A percentile compares a stretch with the other conserved stretches of the same genome.
Conservation (phyloP, 2,113 vertebrate species). For the Hassar affinis region DNA sequence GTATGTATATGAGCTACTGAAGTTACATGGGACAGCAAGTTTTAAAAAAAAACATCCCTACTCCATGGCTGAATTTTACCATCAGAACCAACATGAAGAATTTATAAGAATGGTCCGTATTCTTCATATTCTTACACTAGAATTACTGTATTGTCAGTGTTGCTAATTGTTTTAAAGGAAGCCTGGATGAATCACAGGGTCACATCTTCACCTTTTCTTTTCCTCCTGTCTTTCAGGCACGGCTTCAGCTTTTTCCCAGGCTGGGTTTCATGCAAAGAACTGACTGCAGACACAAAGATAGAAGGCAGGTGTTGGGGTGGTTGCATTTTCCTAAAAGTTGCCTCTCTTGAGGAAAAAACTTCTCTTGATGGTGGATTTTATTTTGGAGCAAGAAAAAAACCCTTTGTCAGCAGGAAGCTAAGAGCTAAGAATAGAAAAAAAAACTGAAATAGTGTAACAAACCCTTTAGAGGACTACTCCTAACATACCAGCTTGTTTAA, state of each 20-base stretch:
- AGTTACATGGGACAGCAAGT: too few species aligned
- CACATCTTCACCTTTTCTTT: not conserved
- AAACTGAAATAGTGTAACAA: not conserved
- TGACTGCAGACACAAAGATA: constrained; percentile 21
- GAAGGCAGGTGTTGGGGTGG: constrained; percentile 14
- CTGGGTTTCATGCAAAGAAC: constrained; percentile 21
- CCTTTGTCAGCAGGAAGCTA: not conserved
- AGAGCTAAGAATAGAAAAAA: not conserved
- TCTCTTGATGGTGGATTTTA: constrained; percentile 13
- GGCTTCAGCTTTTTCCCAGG: constrained; percentile 30
- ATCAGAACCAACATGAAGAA: too few species aligned
- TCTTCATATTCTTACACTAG: too few species aligned
- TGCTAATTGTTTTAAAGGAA: not conserved
- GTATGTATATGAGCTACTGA: too few species aligned
- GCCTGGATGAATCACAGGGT: not conserved
- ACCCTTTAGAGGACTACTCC: not conserved
- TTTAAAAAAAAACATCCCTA: too few species aligned
- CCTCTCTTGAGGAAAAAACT: constrained; percentile 15
- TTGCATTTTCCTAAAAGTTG: constrained; percentile 23
- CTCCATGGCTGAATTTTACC: too few species aligned
- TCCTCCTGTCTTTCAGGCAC: constrained; percentile 3
- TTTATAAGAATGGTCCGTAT: too few species aligned
- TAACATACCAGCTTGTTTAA: not conserved
- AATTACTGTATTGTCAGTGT: not conserved
- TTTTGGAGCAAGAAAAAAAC: not conserved